Evolutionary conservation across 2,797 vertebrate species (phyloP).

Genomic region (Loriculus beryllinus): DNA sequence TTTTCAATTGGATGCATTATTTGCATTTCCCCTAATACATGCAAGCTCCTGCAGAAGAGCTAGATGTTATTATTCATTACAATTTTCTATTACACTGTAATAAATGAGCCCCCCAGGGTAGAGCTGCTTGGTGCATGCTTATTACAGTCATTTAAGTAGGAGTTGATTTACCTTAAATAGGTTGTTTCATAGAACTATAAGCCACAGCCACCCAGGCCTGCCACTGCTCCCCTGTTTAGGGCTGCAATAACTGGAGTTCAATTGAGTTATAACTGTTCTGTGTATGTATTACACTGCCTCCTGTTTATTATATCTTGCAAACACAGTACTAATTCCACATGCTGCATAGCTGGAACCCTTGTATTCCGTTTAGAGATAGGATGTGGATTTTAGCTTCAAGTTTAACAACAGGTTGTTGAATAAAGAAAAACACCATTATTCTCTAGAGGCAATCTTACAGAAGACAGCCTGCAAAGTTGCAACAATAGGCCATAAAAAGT

Average conservation of each 20-base stretch:
- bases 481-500: not conserved
- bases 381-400: constrained; percentile 29
- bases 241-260: constrained; percentile 82
- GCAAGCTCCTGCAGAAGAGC: constrained; percentile 59
- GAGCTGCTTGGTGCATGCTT: constrained; percentile 82
- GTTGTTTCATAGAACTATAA: constrained; percentile 86
- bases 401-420: not conserved
- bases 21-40: constrained; percentile 64
- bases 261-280: constrained; percentile 89
- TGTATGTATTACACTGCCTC: constrained; percentile 81
- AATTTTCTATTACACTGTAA: constrained; percentile 92
- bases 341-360: not conserved
- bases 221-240: constrained; percentile 79
- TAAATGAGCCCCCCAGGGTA: constrained; percentile 90
- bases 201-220: constrained; percentile 78
- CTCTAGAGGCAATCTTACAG: not conserved
- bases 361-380: constrained; percentile 47
- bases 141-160: constrained; percentile 93
- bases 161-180: constrained; percentile 95
- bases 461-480: not conserved
- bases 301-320: constrained; percentile 81
- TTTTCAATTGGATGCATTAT: constrained; percentile 15
- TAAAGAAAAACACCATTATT: not conserved
- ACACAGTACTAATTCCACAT: constrained; percentile 76
- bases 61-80: constrained; percentile 92